phyloP scores from a whole-genome alignment of 64 coral and sea anemone species.

The Cladopsammia gracilis region DNA sequence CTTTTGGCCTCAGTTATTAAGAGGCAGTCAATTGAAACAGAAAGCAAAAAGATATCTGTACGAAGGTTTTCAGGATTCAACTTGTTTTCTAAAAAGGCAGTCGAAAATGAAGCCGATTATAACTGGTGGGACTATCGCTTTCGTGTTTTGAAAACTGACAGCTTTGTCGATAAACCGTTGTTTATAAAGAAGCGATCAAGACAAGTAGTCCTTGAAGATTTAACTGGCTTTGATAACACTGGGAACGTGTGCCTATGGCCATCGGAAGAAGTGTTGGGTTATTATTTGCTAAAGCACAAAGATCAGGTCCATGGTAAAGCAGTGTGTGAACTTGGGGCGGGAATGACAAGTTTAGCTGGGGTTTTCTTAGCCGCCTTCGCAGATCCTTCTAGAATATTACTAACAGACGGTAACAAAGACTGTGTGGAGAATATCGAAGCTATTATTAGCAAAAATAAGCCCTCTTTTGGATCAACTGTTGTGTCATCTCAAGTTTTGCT shows the following conservation, averaged over 20 bases:
- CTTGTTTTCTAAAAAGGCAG: slow-evolving; percentile 39
- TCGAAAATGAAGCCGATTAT: slow-evolving; percentile 11
- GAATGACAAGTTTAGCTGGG: slow-evolving; percentile 92
- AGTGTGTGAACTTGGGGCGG: slow-evolving; percentile 98
- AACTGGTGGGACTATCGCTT: slow-evolving; percentile 7
- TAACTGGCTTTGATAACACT: slow-evolving; percentile 96
- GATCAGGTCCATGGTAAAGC: slow-evolving; percentile 64
- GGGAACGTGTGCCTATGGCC: slow-evolving; percentile 99
- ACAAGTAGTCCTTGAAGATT: slow-evolving; percentile 58
- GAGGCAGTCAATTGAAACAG: slow-evolving; percentile 18
- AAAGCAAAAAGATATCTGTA: slow-evolving; percentile 33
- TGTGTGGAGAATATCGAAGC: slow-evolving; percentile 33
- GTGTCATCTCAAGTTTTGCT: background rate
- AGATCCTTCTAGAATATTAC: slow-evolving; percentile 5
- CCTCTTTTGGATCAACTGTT: slow-evolving; percentile 1
- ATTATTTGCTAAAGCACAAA: slow-evolving; percentile 76
- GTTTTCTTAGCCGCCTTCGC: slow-evolving; percentile 42
- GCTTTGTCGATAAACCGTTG: background rate
- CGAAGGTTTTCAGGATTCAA: slow-evolving; percentile 68
- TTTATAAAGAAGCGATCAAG: slow-evolving; percentile 22
- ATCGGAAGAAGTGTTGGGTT: slow-evolving; percentile 93
- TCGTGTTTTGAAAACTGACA: background rate
- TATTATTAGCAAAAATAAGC: background rate
- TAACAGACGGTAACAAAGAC: slow-evolving; percentile 19
- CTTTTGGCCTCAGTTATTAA: slow-evolving; percentile 61